A percentile compares a stretch with the other conserved stretches of the same genome.
Conservation (phyloP, 2,888 invertebrate genomes). For the Dioctria rufipes region DNA sequence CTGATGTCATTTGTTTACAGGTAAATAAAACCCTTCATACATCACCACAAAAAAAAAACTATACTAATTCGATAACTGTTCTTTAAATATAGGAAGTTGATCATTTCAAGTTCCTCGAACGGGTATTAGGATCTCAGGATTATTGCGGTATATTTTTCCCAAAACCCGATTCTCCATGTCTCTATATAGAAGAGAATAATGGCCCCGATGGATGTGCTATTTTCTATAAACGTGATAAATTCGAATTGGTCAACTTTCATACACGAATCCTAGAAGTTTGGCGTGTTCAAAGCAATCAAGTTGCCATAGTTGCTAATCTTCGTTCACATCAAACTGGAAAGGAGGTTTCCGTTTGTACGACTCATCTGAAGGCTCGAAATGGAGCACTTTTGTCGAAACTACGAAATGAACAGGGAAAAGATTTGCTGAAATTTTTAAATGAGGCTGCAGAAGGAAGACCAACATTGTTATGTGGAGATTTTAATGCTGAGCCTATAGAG, state of each 20-base stretch:
- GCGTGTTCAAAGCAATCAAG: constrained; percentile 82
- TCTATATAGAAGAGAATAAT: constrained; percentile 80
- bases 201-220: constrained; percentile 87
- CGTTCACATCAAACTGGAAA: constrained; percentile 74
- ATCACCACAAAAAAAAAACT: not conserved
- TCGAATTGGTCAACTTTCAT: constrained; percentile 75
- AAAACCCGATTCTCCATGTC: constrained; percentile 84
- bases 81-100: constrained; percentile 78
- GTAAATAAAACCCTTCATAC: constrained; percentile 66
- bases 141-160: constrained; percentile 81
- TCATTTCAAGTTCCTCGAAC: constrained; percentile 79
- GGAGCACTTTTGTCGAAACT: constrained; percentile 79
- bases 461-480: constrained; percentile 80
- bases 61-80: not conserved
- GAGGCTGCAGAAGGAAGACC: constrained; percentile 73
- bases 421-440: constrained; percentile 75
- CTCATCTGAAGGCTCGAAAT: constrained; percentile 82
- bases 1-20: constrained; percentile 82
- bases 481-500: constrained; percentile 83
- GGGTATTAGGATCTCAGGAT: constrained; percentile 76
- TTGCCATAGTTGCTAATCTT: constrained; percentile 76
- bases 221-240: constrained; percentile 78
- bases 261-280: constrained; percentile 79
- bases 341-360: constrained; percentile 79
- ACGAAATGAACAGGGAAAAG: constrained; percentile 81